phyloP scores from a whole-genome alignment of 2,888 invertebrate species.

The Leptodirus hochenwartii region DNA sequence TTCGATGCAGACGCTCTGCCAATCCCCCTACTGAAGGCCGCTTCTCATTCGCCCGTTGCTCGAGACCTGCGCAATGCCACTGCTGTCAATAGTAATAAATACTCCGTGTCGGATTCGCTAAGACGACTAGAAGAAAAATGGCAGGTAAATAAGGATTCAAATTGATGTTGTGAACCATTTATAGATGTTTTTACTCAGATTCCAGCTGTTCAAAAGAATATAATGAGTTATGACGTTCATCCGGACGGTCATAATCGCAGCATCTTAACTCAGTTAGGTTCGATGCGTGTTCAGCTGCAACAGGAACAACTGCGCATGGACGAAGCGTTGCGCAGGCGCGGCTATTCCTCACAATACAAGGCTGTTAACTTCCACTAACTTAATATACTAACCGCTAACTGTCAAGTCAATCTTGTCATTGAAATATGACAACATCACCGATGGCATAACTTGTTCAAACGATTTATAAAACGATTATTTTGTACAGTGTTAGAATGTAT shows the following conservation, averaged over 20 bases:
- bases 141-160: conserved; percentile 25
- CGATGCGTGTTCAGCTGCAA: conserved; percentile 46
- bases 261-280: conserved; percentile 48
- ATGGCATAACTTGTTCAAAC: no score
- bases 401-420: no score
- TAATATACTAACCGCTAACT: no score
- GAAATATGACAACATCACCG: no score
- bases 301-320: conserved; percentile 43
- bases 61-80: conserved; percentile 25
- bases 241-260: conserved; percentile 30
- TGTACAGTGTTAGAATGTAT: no score
- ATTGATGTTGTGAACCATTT: conserved; percentile 5
- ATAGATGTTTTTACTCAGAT: conserved; percentile 28
- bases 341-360: conserved; percentile 23
- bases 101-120: conserved; percentile 19
- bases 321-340: conserved; percentile 25
- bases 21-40: conserved; percentile 41
- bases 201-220: conserved; percentile 45
- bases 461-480: no score
- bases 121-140: conserved; percentile 30
- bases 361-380: conserved; percentile 27
- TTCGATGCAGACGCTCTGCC: conserved; percentile 32
- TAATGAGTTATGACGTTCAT: conserved; percentile 27
- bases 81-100: conserved; percentile 19
- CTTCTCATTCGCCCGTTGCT: conserved; percentile 27